phyloP scores from a whole-genome alignment of 2,797 vertebrate genomes.

The Microctenopoma stevenorrisi region DNA sequence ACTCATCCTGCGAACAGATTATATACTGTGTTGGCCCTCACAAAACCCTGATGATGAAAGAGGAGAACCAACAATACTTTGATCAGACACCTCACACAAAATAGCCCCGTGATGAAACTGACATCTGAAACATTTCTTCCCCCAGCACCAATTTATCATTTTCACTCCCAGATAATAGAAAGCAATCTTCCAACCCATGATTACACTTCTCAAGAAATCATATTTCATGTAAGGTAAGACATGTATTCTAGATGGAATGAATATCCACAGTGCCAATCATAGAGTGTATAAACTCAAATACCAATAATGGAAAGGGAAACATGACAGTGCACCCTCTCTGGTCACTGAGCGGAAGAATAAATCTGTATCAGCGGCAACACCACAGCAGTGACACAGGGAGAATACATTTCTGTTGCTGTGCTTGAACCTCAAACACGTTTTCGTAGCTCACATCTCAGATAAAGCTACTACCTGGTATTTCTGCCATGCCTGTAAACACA shows the following conservation, averaged over 20 bases:
- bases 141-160: constrained; percentile 75
- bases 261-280: constrained; percentile 79
- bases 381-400: constrained; percentile 57
- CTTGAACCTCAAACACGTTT: constrained; percentile 38
- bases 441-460: constrained; percentile 46
- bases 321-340: constrained; percentile 65
- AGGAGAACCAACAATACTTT: constrained; percentile 70
- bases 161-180: constrained; percentile 79
- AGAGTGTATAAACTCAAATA: constrained; percentile 67
- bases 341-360: constrained; percentile 54
- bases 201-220: constrained; percentile 75
- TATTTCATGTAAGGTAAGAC: constrained; percentile 76
- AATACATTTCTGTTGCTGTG: constrained; percentile 56
- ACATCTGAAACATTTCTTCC: constrained; percentile 71
- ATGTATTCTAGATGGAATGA: constrained; percentile 62
- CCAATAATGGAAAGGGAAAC: constrained; percentile 69
- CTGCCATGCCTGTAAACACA: constrained; percentile 10
- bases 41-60: constrained; percentile 62
- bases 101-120: constrained; percentile 63
- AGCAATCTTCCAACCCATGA: constrained; percentile 77
- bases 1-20: constrained; percentile 56
- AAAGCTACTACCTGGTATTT: constrained; percentile 28
- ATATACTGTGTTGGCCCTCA: constrained; percentile 44
- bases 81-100: constrained; percentile 71
- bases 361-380: constrained; percentile 52